A percentile compares a stretch with the other conserved stretches of the same genome.
These are phyloP conservation scores for Artemisiospiza belli DNA, from an alignment of 2,113 vertebrate species.

Conservation along the genomic window DNA sequence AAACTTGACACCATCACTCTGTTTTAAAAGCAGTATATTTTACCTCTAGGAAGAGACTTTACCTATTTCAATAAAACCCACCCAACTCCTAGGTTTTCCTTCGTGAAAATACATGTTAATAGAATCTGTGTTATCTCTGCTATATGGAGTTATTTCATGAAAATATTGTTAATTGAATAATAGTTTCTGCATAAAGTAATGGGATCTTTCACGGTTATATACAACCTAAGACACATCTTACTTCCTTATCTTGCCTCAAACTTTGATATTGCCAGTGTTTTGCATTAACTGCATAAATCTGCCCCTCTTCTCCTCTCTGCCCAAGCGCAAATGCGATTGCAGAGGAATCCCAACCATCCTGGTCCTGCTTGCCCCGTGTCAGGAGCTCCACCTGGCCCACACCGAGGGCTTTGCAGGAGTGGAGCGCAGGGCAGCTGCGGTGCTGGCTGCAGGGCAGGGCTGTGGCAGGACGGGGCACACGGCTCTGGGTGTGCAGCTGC, in stretches of 20 bases:
- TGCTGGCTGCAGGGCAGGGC: not conserved
- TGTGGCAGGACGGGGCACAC: not conserved
- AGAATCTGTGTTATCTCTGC: not conserved
- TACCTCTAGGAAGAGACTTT: not conserved
- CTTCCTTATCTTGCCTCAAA: not conserved
- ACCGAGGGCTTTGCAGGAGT: accelerated
- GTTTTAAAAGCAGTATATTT: not conserved
- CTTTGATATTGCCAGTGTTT: not conserved
- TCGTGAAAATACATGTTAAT: not conserved
- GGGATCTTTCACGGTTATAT: not conserved
- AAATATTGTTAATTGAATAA: not conserved
- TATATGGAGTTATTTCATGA: not conserved
- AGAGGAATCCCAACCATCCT: not conserved
- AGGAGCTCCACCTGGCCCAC: accelerated
- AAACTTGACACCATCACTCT: not conserved
- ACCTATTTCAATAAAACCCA: not conserved
- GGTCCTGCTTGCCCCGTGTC: not conserved
- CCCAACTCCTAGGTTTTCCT: not conserved
- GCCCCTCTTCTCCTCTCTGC: not conserved
- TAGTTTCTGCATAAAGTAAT: not conserved
- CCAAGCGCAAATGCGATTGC: not conserved
- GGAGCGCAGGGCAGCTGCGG: not conserved
- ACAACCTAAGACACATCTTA: not conserved
- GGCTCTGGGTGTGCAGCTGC: not conserved
- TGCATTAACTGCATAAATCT: not conserved